A percentile compares a stretch with the other conserved stretches of the same genome.
These are phyloP conservation scores for Tamias sibiricus DNA, from an alignment of 2,113 vertebrate genomes.

Conservation along the genomic window DNA sequence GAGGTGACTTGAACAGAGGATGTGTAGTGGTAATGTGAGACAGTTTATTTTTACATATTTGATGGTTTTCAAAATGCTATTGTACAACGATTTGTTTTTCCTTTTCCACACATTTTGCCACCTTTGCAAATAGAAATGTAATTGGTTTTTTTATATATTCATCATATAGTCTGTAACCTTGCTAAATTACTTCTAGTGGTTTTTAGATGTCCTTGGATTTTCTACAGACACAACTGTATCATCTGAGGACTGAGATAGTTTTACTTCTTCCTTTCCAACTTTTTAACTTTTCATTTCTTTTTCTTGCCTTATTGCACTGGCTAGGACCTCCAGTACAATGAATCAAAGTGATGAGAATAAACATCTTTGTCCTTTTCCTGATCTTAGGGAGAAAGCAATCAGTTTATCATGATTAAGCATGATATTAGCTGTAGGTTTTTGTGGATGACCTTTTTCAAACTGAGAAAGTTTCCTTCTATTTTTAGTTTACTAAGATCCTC, in stretches of 20 bases:
- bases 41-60: not conserved
- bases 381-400: not conserved
- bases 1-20: not conserved
- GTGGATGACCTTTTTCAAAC: not conserved
- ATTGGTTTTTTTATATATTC: conserved; percentile 36
- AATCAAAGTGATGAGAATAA: not conserved
- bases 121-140: conserved; percentile 20
- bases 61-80: not conserved
- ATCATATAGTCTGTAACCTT: not conserved
- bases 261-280: not conserved
- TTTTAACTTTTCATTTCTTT: not conserved
- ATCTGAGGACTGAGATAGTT: conserved; percentile 14
- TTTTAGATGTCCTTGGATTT: conserved; percentile 29
- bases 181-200: conserved; percentile 12
- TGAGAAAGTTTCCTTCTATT: not conserved
- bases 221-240: not conserved
- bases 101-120: conserved; percentile 13
- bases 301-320: conserved; percentile 34
- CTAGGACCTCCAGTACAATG: not conserved
- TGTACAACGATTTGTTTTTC: not conserved
- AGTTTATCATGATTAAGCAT: not conserved
- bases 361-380: not conserved
- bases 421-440: conserved; percentile 17
- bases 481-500: not conserved
- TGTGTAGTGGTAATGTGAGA: not conserved